Percentiles rank a stretch among this genome's conserved stretches.
These are phyloP conservation scores for Oxyruncus cristatus DNA, from an alignment of 2,113 vertebrate genomes.

Conservation along the genomic window DNA sequence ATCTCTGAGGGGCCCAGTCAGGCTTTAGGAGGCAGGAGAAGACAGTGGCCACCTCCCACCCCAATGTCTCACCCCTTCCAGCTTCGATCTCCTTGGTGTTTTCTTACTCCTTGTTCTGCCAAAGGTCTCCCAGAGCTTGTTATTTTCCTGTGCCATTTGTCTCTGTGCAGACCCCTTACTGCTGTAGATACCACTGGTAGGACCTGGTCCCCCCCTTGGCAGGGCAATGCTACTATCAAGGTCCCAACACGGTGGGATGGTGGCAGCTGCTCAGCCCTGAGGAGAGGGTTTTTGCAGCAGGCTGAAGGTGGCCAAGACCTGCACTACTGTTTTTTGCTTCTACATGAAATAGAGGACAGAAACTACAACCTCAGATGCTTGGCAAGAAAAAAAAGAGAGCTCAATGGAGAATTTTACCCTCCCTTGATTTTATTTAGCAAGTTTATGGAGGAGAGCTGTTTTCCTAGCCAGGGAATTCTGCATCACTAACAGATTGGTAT, in stretches of 20 bases:
- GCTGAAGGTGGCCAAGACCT: background rate
- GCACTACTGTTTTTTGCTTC: background rate
- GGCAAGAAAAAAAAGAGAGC: background rate
- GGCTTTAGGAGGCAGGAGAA: background rate
- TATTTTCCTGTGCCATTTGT: accelerated
- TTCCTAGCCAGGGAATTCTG: conserved; percentile 16
- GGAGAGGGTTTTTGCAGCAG: background rate
- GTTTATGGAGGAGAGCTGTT: background rate
- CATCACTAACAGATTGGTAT: conserved; percentile 7
- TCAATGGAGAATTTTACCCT: background rate
- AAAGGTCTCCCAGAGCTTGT: background rate
- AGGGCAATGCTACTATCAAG: background rate
- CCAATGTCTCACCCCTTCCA: background rate
- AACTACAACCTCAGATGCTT: background rate
- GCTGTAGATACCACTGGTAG: background rate
- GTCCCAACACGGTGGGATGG: accelerated
- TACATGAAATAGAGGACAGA: background rate
- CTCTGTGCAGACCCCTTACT: background rate
- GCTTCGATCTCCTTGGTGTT: background rate
- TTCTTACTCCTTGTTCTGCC: background rate
- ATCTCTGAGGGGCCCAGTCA: background rate
- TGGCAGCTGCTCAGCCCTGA: background rate
- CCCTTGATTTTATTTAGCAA: background rate
- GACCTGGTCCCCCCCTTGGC: background rate
- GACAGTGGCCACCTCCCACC: background rate